phyloP scores from a whole-genome alignment of 23 tunicate species.

The Aplidium turbinatum region DNA sequence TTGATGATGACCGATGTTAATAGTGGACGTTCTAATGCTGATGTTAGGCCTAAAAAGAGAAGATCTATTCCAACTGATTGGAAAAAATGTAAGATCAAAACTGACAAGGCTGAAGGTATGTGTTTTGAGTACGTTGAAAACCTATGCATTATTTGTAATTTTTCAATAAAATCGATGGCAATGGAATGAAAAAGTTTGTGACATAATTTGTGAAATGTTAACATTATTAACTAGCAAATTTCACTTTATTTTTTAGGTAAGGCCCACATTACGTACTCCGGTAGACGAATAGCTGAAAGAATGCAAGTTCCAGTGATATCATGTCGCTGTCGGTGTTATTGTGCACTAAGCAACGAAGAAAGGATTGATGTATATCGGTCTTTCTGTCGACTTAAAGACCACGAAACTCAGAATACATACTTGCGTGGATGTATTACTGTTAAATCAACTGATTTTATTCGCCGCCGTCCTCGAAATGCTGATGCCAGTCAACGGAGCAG shows the following conservation, averaged over 20 bases:
- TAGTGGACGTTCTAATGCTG: no score
- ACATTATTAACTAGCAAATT: no score
- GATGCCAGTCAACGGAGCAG: background rate
- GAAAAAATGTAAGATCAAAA: no score
- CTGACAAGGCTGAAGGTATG: no score
- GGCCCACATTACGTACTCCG: conserved; percentile 6
- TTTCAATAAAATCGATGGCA: no score
- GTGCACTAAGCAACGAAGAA: conserved; percentile 1
- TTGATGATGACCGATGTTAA: no score
- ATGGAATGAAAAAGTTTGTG: no score
- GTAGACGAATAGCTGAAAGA: background rate
- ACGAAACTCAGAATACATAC: conserved; percentile 7
- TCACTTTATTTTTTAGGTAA: conserved; percentile 24
- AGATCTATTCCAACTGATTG: no score
- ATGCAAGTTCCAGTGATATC: background rate
- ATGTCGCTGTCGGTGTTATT: conserved; percentile 7
- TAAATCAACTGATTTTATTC: background rate
- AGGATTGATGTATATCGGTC: background rate
- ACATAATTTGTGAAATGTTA: no score
- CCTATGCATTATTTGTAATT: no score
- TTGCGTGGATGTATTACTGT: conserved; percentile 9
- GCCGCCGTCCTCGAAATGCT: conserved; percentile 21
- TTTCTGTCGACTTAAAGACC: conserved; percentile 3
- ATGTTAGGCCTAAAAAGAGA: no score
- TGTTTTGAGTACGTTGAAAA: no score